Base-by-base conservation (phyloP, 2,113 vertebrate genomes). In the Leptodactylus fuscus region DNA sequence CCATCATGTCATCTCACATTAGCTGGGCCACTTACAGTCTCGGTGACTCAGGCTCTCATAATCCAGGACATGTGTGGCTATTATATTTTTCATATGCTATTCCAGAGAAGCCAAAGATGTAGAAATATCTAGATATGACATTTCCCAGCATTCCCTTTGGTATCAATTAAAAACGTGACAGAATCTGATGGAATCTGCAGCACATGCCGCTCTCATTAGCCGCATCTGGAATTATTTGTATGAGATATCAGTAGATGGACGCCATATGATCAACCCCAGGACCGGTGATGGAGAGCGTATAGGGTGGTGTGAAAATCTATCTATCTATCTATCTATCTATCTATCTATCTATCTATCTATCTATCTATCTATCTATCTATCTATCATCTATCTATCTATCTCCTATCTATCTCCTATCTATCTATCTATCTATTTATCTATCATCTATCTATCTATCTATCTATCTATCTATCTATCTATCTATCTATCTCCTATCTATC, bases 101-200 rank as follows among this genome's bases (percentile, higher is more conserved):
- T 55, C 75, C 48, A 53, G 27, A 49, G 29, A 9, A 18, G 32
- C 12, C 16, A 32, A 44, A 32, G 73, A 29, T 15, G 22, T 0
- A 13, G 53, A 41, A 41, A 24, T 79, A 11, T 9, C 22, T 38
- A 34, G 34, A 53, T 41, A 22, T 16, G 71, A 60, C 53, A 62
- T 44, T 62, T 60, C 53, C 77, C 53, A 29, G 22, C 53, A 60
- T 44, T 41, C 22, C 32, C 6, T 49, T 15, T 75, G 44, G 24
- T 75, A 60, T 36, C 36, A 79, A 79, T 60, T 79, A 79, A 34
- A 12, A 18, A 38, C 20, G 20, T 36, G 75, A 58, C 76, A 24
- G 48, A 77, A 53, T 77, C 49, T 36, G 8, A n/a, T 78, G 75
- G 75, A 36, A 44, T 44, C 34, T 0, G 9, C 36, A n/a, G 29